A percentile compares a stretch with the other conserved stretches of the same genome.
Conservation (phyloP, 2,113 vertebrate species). For the Bolborhynchus lineola region DNA sequence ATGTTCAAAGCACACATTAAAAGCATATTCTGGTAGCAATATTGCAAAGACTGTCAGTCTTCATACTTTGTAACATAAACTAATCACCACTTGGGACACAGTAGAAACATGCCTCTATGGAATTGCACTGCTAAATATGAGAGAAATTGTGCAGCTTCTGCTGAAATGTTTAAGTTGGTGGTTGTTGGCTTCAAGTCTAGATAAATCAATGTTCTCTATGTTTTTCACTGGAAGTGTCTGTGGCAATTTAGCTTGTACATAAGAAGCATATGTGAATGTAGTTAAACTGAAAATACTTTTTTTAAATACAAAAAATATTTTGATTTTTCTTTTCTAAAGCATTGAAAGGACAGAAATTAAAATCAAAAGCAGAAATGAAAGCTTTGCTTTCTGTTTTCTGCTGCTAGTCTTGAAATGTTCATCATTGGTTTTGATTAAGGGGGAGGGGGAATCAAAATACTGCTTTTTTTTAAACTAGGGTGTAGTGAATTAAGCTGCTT, state of each 20-base stretch:
- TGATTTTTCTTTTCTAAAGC: background rate
- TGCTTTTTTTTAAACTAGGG: background rate
- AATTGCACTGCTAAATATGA: background rate
- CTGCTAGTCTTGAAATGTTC: background rate
- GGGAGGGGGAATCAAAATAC: background rate
- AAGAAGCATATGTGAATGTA: background rate
- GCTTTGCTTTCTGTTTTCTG: background rate
- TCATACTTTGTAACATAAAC: background rate
- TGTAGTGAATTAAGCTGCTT: background rate
- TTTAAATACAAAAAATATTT: background rate
- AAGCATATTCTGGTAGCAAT: background rate
- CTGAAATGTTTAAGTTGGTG: background rate
- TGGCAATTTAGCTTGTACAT: background rate
- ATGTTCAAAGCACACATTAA: background rate
- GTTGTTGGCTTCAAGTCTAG: background rate
- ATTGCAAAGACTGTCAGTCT: background rate
- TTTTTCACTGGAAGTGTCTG: background rate
- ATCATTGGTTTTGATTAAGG: background rate
- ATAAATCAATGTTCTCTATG: background rate
- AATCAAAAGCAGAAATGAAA: background rate
- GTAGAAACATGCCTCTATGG: background rate
- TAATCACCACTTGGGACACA: background rate
- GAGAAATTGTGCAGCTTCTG: background rate
- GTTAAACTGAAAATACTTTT: background rate
- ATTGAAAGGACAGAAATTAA: background rate